Evolutionary conservation across 2,888 invertebrate genomes (phyloP).

Genomic region (Dioctria rufipes): DNA sequence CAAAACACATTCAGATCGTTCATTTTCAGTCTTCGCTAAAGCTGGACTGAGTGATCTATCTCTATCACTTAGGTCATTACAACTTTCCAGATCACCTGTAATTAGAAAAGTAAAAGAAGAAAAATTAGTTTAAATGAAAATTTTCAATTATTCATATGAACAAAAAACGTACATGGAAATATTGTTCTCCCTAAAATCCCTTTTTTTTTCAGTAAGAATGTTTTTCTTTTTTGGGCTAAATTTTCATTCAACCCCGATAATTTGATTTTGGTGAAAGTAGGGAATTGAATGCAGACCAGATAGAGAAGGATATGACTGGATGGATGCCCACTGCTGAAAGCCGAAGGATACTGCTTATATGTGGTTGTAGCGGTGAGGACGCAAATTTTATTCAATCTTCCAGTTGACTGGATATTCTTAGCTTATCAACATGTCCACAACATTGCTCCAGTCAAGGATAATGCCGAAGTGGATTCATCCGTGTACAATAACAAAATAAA

Average conservation of each 20-base stretch:
- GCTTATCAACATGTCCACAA: constrained; percentile 63
- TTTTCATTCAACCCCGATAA: constrained; percentile 63
- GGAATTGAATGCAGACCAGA: constrained; percentile 58
- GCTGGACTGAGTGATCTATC: constrained; percentile 59
- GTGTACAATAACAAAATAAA: constrained; percentile 60
- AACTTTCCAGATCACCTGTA: constrained; percentile 66
- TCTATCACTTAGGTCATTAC: constrained; percentile 61
- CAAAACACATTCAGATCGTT: constrained; percentile 42
- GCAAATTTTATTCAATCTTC: constrained; percentile 71
- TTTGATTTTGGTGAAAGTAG: constrained; percentile 63
- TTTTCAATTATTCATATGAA: constrained; percentile 69
- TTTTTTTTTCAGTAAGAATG: constrained; percentile 14
- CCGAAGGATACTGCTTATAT: neutral
- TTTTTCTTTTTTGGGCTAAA: constrained; percentile 56
- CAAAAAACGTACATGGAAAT: constrained; percentile 33
- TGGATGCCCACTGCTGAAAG: neutral
- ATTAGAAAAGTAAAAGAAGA: constrained; percentile 54
- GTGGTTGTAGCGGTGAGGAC: constrained; percentile 59
- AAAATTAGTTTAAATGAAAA: constrained; percentile 63
- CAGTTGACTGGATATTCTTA: constrained; percentile 66
- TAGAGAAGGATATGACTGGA: constrained; percentile 19
- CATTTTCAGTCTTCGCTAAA: neutral
- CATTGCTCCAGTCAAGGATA: constrained; percentile 59
- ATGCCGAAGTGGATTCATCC: constrained; percentile 59
- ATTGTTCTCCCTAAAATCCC: constrained; percentile 19